phyloP scores from a whole-genome alignment of 2,888 invertebrate species.

The Atrina japonica region DNA sequence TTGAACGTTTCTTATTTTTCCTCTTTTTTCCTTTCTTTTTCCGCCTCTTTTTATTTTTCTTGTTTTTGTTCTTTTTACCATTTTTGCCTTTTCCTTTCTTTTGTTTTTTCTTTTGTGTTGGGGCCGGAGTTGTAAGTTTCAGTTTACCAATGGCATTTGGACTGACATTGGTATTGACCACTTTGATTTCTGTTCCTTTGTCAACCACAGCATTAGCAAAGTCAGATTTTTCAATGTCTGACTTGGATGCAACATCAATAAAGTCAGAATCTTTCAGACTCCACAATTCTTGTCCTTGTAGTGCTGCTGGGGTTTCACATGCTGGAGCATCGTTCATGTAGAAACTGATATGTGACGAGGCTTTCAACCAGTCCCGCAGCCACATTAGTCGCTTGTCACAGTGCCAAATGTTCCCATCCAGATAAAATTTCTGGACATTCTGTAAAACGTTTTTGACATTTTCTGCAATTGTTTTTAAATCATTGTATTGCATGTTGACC shows the following conservation, averaged over 20 bases:
- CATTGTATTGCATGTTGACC: constrained; percentile 86
- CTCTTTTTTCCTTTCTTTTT: constrained; percentile 49
- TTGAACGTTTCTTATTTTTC: constrained; percentile 22
- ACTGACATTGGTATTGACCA: neutral
- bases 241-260: constrained; percentile 32
- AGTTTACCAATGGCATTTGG: constrained; percentile 1
- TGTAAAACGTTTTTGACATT: constrained; percentile 87
- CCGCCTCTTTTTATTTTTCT: constrained; percentile 28
- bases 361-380: constrained; percentile 84
- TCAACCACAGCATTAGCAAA: neutral
- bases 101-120: constrained; percentile 27
- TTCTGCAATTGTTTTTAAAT: constrained; percentile 85
- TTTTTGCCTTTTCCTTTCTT: constrained; percentile 30
- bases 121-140: constrained; percentile 10
- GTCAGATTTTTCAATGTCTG: neutral
- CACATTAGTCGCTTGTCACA: constrained; percentile 82
- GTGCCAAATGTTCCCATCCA: constrained; percentile 88
- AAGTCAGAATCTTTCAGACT: constrained; percentile 58
- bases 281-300: constrained; percentile 69
- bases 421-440: constrained; percentile 85
- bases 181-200: neutral
- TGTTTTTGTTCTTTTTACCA: constrained; percentile 21
- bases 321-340: constrained; percentile 76
- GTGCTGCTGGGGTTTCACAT: constrained; percentile 79
- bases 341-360: constrained; percentile 81